Evolutionary conservation across 2,888 invertebrate genomes (phyloP).

Genomic region (Eledone cirrhosa): DNA sequence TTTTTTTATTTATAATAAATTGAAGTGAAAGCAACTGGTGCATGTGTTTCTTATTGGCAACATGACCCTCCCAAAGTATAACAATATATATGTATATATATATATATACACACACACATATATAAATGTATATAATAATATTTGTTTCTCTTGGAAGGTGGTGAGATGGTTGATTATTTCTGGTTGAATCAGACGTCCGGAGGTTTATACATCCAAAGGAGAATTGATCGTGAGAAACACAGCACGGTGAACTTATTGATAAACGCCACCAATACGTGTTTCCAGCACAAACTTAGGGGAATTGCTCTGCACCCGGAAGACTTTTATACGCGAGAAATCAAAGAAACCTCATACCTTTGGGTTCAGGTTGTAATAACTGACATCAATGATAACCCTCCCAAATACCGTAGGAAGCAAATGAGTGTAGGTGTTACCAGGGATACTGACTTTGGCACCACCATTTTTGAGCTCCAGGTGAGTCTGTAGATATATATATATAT

Average conservation of each 20-base stretch:
- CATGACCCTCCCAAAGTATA: too few species aligned
- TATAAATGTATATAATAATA: too few species aligned
- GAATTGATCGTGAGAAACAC: conserved; percentile 55
- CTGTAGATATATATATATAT: too few species aligned
- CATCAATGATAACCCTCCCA: conserved; percentile 90
- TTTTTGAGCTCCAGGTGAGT: conserved; percentile 56
- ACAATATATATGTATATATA: too few species aligned
- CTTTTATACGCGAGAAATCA: conserved; percentile 26
- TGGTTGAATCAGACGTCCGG: conserved; percentile 49
- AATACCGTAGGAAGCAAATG: conserved; percentile 80
- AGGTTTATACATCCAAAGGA: conserved; percentile 46
- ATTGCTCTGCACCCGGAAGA: conserved; percentile 4
- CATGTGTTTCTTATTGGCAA: too few species aligned
- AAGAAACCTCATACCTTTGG: conserved; percentile 46
- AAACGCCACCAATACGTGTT: conserved; percentile 53
- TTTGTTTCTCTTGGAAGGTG: conserved; percentile 38
- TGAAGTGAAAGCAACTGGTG: too few species aligned
- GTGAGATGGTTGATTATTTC: conserved; percentile 47
- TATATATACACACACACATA: too few species aligned
- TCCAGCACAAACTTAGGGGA: conserved; percentile 33
- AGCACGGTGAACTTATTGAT: conserved; percentile 49
- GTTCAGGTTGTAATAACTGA: conserved; percentile 74
- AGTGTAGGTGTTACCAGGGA: conserved; percentile 95
- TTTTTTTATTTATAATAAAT: too few species aligned
- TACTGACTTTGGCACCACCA: conserved; percentile 82